Evolutionary conservation across 2,888 invertebrate species (phyloP).

Genomic region (Xestia xanthographa): DNA sequence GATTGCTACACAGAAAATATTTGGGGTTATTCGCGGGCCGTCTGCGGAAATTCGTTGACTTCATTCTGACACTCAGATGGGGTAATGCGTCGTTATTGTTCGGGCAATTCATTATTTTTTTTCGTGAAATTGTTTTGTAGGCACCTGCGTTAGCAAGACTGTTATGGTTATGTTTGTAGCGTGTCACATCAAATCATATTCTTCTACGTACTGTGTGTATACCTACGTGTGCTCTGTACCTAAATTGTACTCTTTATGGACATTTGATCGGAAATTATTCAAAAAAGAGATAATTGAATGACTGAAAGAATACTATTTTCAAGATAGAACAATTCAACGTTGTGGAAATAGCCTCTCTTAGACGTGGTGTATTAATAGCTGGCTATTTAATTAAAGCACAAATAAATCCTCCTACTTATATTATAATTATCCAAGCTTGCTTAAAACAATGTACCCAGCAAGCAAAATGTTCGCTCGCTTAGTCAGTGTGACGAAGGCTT

Average conservation of each 20-base stretch:
- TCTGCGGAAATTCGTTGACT: constrained; percentile 70
- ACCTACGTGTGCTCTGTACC: background rate
- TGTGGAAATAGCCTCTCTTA: background rate
- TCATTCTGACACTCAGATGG: constrained; percentile 52
- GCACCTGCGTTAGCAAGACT: too few species aligned
- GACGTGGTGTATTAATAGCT: background rate
- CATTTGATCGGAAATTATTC: background rate
- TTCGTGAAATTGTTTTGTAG: constrained; percentile 33
- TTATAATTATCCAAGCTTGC: constrained; percentile 14
- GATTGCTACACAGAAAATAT: constrained; percentile 75
- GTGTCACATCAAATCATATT: too few species aligned
- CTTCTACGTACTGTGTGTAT: background rate
- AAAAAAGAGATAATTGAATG: background rate
- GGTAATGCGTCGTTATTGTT: constrained; percentile 52
- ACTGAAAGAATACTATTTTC: background rate
- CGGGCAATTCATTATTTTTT: constrained; percentile 33
- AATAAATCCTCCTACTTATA: background rate
- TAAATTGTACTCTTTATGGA: background rate
- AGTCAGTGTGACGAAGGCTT: constrained; percentile 44
- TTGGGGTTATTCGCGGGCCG: constrained; percentile 69
- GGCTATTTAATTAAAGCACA: background rate
- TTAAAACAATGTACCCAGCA: constrained; percentile 5
- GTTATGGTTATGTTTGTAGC: background rate
- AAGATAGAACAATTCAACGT: background rate
- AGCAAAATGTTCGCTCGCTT: constrained; percentile 49